These are phyloP conservation scores for Prosopocoilus inquinatus DNA, from an alignment of 2,888 invertebrate species.

Conservation along the genomic window DNA sequence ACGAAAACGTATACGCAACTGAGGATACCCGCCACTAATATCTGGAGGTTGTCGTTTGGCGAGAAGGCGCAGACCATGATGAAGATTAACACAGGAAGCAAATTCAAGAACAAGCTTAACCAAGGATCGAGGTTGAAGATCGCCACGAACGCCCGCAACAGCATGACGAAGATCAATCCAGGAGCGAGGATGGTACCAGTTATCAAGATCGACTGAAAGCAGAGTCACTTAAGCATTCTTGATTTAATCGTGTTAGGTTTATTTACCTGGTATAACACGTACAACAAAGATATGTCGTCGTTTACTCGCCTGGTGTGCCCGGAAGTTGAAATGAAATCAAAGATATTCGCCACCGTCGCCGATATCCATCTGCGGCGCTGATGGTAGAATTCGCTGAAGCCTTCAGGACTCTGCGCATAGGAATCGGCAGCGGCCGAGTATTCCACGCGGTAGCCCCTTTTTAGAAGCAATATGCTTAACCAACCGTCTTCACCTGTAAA, in stretches of 20 bases:
- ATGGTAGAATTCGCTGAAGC: slow-evolving; percentile 90
- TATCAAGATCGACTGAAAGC: slow-evolving; percentile 67
- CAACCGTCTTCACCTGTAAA: slow-evolving; percentile 86
- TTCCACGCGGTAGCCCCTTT: slow-evolving; percentile 88
- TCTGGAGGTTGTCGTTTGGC: slow-evolving; percentile 44
- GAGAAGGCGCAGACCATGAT: slow-evolving; percentile 66
- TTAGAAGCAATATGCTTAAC: slow-evolving; percentile 89
- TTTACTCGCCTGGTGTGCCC: slow-evolving; percentile 78
- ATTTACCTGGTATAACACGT: slow-evolving; percentile 69
- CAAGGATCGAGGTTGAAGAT: slow-evolving; percentile 72
- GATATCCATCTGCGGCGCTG: slow-evolving; percentile 95
- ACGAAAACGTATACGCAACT: slow-evolving; percentile 77
- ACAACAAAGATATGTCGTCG: slow-evolving; percentile 82
- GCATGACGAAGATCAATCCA: slow-evolving; percentile 79
- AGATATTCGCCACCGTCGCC: slow-evolving; percentile 92
- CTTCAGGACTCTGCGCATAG: slow-evolving; percentile 91
- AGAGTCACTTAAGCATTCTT: slow-evolving; percentile 29
- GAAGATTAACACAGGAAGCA: slow-evolving; percentile 67
- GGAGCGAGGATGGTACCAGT: slow-evolving; percentile 78
- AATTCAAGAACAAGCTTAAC: slow-evolving; percentile 64
- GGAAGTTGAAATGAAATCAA: slow-evolving; percentile 79
- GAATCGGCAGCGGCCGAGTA: slow-evolving; percentile 95
- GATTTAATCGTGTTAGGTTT: not conserved
- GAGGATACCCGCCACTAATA: slow-evolving; percentile 70
- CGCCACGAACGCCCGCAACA: slow-evolving; percentile 78